Base-by-base conservation (phyloP, 2,888 invertebrate species). In the Rhogogaster chlorosoma region DNA sequence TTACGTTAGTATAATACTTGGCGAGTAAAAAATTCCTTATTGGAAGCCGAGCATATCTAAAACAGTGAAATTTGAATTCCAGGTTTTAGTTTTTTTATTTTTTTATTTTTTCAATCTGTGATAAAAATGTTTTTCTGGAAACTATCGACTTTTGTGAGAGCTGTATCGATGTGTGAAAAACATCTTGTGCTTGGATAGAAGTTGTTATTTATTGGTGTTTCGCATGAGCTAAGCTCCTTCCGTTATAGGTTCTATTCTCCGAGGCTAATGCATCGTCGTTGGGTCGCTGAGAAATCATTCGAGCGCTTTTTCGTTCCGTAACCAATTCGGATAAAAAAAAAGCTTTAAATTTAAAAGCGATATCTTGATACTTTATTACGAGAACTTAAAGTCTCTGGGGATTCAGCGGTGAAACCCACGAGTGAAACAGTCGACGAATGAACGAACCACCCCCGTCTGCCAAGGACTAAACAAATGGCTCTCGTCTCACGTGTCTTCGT, bases 321-420 rank as follows among this genome's bases (percentile, higher is more conserved):
- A 67, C 32, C 32, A 10, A 67, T 70, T 70, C 32, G 32, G n/a
- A 42, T 38, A 5, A 26, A 73, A 5, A 26, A 73, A 38, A 38
- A 73, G 15, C n/a, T 77, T 53, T 53, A n/a, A 32, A 22, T 22
- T 77, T 53, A 12, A 77, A 53, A 77, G 18, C 77, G 29, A 77
- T 77, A 77, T 77, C 77, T 77, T 77, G 26, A 53, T 77, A 53
- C 49, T 77, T 77, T 77, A 77, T 77, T 77, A 53, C 67, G 15
- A 77, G 32, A n/a, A 53, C 9, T n/a, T 73, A 73, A 32, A 67
- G 32, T 73, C 73, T 26, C 73, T 22, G 3, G 73, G 73, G 73
- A 73, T 73, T 38, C 26, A 57, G 57, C 22, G 4, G 26, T 12
- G 22, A 67, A 67, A 32, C 29, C 67, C 67, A 32, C 18, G 67